phyloP scores from a whole-genome alignment of 1,140 invertebrate species.

The Gonioctena quinquepunctata region DNA sequence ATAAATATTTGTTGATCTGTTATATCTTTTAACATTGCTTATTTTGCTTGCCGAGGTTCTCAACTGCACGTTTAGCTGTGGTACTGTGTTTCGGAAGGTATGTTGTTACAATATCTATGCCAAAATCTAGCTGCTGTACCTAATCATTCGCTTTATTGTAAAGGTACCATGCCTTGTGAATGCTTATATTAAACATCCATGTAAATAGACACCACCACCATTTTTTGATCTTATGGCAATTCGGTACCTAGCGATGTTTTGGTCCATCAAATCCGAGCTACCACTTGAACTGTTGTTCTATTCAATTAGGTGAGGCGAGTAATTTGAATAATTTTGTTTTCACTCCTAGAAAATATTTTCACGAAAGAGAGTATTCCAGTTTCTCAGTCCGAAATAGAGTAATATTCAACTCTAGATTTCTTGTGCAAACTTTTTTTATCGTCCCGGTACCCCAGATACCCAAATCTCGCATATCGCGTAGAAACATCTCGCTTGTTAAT shows the following conservation, averaged over 20 bases:
- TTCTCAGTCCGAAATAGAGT: conserved; percentile 9
- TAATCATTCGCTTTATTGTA: conserved; percentile 29
- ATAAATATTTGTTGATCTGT: no score
- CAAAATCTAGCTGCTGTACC: conserved; percentile 6
- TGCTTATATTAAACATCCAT: conserved; percentile 45
- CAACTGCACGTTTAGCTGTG: conserved; percentile 15
- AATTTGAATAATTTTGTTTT: conserved; percentile 43
- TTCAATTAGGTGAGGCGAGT: conserved; percentile 27
- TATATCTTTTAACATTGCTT: conserved; percentile 24
- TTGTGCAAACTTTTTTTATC: conserved; percentile 31
- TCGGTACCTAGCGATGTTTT: conserved; percentile 50
- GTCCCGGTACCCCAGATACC: conserved; percentile 33
- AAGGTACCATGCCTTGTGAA: conserved; percentile 49
- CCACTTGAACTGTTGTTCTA: conserved; percentile 49
- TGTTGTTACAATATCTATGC: conserved; percentile 30
- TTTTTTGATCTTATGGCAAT: conserved; percentile 48
- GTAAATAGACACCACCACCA: conserved; percentile 53
- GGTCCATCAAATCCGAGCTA: conserved; percentile 50
- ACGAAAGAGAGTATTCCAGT: conserved; percentile 1
- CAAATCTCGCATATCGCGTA: conserved; percentile 23
- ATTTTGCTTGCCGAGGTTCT: conserved; percentile 20
- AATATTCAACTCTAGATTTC: conserved; percentile 19
- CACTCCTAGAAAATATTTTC: conserved; percentile 34
- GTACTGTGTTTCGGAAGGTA: conserved; percentile 32
- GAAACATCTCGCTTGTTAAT: no score